Evolutionary conservation across 2,888 invertebrate species (phyloP), one percentile per base, ranked within the genome.

Genomic region (Nephrocerus scutellatus): DNA sequence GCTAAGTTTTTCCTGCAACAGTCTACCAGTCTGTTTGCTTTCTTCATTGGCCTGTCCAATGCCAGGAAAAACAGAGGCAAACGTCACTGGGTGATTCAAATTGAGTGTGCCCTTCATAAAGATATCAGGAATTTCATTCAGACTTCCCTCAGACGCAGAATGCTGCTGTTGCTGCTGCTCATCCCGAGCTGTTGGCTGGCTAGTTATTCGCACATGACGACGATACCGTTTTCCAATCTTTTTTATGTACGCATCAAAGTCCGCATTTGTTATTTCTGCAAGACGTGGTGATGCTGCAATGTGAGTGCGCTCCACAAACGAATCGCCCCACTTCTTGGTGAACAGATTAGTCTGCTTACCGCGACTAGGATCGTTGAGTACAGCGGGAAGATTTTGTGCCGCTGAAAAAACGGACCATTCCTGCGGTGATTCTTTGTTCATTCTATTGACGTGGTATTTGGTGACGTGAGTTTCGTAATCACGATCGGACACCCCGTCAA

Each of bases 261-360:
- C 87, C 29, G 79, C 76, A 61, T 80, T 75, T 12, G 79, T 80
- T 42, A 96, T 82, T 55, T 88, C 84, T 25, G 89, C 89, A 51
- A 95, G 70, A 63, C 85, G 81, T 1, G 82, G 79, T 54, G 87
- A 86, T 50, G 82, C 79, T 24, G 80, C 76, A 53, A 93, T 78
- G 30, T 80, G 77, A 18, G 76, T 73, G 55, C 85, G 82, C 47
- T 93, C 93, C 14, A 91, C 78, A 69, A 98, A 98, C 42, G 79
- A 75, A 57, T 95, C 95, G 29, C 98, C 97, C 97, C 97, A 98
- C 45, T 92, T 92, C 66, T 90, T 91, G 0, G 93, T 93, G 60
- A 98, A 93, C 60, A 98, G 91, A 66, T 93, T 81, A 47, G 77
- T 77, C 65, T 88, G 86, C 68, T 92, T 96, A 49, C 92, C 85